phyloP scores from a whole-genome alignment of 2,113 vertebrate genomes.

The Sturnus vulgaris region DNA sequence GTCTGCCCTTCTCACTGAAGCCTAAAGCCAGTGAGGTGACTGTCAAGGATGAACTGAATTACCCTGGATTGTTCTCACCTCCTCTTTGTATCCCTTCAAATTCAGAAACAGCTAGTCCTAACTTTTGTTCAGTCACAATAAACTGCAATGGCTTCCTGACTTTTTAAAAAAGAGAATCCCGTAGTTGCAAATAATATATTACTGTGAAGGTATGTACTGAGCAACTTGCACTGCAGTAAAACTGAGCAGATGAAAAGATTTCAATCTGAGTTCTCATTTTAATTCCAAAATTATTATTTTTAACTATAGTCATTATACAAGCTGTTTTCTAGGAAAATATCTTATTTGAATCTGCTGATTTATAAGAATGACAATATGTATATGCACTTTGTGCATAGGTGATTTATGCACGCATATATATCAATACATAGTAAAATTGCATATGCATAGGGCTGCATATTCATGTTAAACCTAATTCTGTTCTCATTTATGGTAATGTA shows the following conservation, averaged over 20 bases:
- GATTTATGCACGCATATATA: not conserved
- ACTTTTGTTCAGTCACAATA: not conserved
- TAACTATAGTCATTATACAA: constrained; percentile 1
- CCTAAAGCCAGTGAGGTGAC: not conserved
- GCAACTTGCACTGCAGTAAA: not conserved
- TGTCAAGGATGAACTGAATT: not conserved
- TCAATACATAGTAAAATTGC: not conserved
- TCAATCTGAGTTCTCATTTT: not conserved
- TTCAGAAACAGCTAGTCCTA: not conserved
- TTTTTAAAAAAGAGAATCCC: not conserved
- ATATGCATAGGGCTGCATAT: not conserved
- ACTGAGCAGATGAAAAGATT: not conserved
- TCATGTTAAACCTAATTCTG: not conserved
- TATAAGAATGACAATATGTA: not conserved
- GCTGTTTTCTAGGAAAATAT: not conserved
- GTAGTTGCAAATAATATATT: not conserved
- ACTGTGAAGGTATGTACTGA: not conserved
- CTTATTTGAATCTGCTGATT: constrained; percentile 20
- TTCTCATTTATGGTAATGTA: constrained; percentile 9
- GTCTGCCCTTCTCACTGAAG: not conserved
- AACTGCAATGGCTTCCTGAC: not conserved
- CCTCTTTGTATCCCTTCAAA: not conserved
- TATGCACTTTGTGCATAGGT: not conserved
- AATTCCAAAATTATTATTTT: not conserved
- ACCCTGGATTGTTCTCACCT: not conserved